phyloP scores from a whole-genome alignment of 2,113 vertebrate genomes.

The Perognathus longimembris region DNA sequence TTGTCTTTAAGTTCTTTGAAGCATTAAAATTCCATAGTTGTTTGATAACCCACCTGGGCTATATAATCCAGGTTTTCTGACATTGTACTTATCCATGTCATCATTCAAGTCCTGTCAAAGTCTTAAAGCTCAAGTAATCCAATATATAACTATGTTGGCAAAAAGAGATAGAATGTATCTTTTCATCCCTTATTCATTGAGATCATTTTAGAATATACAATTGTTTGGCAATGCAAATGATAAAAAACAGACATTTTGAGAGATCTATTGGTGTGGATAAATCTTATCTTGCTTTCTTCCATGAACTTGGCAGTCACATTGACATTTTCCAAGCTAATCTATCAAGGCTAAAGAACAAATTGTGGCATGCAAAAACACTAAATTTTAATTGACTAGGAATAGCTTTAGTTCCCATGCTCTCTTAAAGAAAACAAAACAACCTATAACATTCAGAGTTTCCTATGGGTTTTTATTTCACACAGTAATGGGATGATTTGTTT shows the following conservation, averaged over 20 bases:
- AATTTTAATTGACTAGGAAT: conserved; percentile 66
- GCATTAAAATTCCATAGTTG: conserved; percentile 53
- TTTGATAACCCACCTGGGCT: conserved; percentile 56
- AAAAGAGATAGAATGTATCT: conserved; percentile 46
- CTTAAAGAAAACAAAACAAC: conserved; percentile 47
- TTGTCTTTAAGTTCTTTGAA: conserved; percentile 47
- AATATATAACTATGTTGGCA: conserved; percentile 36
- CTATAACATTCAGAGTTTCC: not conserved
- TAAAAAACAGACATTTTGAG: conserved; percentile 74
- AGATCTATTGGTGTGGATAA: conserved; percentile 68
- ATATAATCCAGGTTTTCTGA: conserved; percentile 13
- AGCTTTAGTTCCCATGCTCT: conserved; percentile 19
- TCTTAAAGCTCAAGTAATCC: conserved; percentile 59
- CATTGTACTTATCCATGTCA: conserved; percentile 18
- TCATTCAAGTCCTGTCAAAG: conserved; percentile 63
- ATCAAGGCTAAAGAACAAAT: conserved; percentile 71
- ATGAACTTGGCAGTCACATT: conserved; percentile 77
- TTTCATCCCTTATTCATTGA: conserved; percentile 68
- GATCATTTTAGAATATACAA: conserved; percentile 70
- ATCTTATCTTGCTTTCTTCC: conserved; percentile 76
- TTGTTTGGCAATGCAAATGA: conserved; percentile 71
- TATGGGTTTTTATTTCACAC: conserved; percentile 51
- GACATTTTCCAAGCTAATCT: conserved; percentile 70
- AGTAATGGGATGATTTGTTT: conserved; percentile 44
- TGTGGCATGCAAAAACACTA: conserved; percentile 57